Conservation (phyloP, 2,888 invertebrate genomes). For the Stenotaenia linearis region DNA sequence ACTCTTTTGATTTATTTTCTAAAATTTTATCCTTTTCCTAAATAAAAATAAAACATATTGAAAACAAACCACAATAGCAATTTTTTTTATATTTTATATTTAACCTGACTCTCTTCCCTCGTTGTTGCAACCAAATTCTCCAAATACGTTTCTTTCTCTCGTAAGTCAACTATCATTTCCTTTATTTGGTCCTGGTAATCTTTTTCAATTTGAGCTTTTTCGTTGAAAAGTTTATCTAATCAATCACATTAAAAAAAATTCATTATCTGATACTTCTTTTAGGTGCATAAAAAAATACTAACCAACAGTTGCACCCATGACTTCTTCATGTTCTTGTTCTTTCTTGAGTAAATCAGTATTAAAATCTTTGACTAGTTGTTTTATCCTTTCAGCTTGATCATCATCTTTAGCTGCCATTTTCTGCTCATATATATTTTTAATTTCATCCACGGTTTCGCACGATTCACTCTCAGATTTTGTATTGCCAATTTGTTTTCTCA, state of each 20-base stretch:
- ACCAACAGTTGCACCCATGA: background rate
- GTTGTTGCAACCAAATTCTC: background rate
- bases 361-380: background rate
- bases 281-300: background rate
- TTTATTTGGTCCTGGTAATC: background rate
- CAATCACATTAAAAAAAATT: too few relatives aligned
- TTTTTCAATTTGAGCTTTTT: background rate
- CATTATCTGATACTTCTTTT: background rate
- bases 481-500: background rate
- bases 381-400: background rate
- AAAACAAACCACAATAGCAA: background rate
- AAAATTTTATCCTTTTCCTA: background rate
- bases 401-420: background rate
- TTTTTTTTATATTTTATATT: too few relatives aligned
- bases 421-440: background rate
- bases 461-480: background rate
- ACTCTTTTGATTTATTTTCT: background rate
- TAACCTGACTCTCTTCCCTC: background rate
- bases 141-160: background rate
- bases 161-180: background rate
- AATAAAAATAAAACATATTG: background rate
- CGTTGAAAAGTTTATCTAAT: background rate
- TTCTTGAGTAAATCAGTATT: background rate
- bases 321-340: background rate
- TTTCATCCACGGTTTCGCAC: background rate